Evolutionary conservation across 2,113 vertebrate species (phyloP).

Genomic region (Sitta europaea): DNA sequence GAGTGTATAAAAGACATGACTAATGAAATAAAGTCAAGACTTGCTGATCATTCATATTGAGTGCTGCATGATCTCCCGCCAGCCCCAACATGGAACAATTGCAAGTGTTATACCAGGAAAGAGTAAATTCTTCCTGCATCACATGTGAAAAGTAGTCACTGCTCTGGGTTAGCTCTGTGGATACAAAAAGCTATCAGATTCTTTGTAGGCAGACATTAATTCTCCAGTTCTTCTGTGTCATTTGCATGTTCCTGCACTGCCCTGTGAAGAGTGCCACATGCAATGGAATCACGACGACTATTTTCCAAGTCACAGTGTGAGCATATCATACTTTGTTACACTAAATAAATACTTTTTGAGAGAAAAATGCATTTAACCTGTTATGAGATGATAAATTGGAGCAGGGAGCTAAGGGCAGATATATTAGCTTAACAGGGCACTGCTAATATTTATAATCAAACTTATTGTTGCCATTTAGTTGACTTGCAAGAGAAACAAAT

Average conservation of each 20-base stretch:
- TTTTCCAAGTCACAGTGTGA: neutral
- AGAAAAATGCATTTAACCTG: neutral
- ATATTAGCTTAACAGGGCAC: neutral
- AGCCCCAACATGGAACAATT: too few species aligned
- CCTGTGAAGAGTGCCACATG: neutral
- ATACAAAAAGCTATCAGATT: neutral
- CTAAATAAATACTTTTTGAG: neutral
- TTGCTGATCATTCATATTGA: too few species aligned
- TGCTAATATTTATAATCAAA: neutral
- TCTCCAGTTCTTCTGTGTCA: neutral
- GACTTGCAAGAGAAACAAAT: accelerated
- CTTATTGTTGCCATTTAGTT: neutral
- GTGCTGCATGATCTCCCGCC: too few species aligned
- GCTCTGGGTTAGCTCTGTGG: neutral
- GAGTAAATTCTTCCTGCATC: neutral
- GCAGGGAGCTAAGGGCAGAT: neutral
- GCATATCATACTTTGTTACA: neutral
- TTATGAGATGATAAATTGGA: neutral
- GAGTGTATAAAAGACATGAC: too few species aligned
- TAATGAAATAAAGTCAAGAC: too few species aligned
- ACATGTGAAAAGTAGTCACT: neutral
- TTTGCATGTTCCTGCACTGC: neutral
- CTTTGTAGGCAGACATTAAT: neutral
- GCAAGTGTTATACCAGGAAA: neutral
- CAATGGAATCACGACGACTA: neutral